Conservation (phyloP, 2,888 invertebrate genomes). For the Scaptomyza polygonia region DNA sequence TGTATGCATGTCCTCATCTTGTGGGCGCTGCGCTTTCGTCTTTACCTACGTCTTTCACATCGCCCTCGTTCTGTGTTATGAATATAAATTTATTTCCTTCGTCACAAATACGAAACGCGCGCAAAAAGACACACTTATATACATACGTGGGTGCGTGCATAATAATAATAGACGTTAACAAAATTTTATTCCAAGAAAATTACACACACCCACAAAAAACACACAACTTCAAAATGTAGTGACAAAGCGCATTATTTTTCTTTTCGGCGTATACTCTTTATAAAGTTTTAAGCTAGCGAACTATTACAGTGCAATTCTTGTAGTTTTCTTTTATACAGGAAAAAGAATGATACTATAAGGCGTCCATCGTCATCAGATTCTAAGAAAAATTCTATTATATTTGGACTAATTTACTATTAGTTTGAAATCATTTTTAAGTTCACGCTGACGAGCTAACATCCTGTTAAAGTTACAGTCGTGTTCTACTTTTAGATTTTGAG, state of each 20-base stretch:
- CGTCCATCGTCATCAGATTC: no score
- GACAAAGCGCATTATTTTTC: constrained; percentile 72
- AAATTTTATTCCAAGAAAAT: constrained; percentile 73
- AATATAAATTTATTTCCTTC: constrained; percentile 79
- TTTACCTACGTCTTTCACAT: constrained; percentile 25
- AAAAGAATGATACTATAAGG: background rate
- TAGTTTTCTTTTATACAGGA: background rate
- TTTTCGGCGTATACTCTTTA: constrained; percentile 50
- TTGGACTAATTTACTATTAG: no score
- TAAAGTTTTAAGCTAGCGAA: constrained; percentile 67
- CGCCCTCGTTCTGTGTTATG: constrained; percentile 67
- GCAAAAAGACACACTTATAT: constrained; percentile 43
- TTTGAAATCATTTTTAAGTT: no score
- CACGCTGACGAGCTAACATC: no score
- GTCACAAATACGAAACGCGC: constrained; percentile 52
- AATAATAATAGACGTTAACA: constrained; percentile 80
- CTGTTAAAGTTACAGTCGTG: no score
- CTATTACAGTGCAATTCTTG: constrained; percentile 24
- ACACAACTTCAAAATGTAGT: constrained; percentile 19
- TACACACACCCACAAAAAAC: constrained; percentile 27
- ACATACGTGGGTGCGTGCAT: constrained; percentile 70
- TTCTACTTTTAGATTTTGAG: no score
- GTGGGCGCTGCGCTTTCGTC: constrained; percentile 30
- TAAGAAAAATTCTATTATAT: no score
- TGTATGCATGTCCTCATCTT: constrained; percentile 70